Percentiles rank a stretch among this genome's conserved stretches.
Conservation (phyloP, 1,140 invertebrate genomes). For the Pristionchus pacificus region DNA sequence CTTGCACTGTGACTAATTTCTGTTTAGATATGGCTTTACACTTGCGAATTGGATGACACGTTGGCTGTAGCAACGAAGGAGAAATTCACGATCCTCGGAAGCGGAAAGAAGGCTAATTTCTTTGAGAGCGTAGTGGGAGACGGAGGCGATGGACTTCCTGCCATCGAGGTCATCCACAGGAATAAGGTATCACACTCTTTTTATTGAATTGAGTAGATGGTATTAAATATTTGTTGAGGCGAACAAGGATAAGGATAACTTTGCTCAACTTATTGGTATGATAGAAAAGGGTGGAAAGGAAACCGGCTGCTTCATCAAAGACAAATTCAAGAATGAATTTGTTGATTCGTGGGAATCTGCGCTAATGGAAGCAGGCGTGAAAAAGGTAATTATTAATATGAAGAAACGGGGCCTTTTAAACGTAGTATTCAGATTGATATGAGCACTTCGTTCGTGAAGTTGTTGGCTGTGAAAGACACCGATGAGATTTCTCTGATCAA, state of each 20-base stretch:
- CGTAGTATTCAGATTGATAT: conserved; percentile 66
- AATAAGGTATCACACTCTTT: conserved; percentile 70
- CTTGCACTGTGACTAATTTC: conserved; percentile 1
- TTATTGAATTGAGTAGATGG: background rate
- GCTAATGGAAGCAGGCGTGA: background rate
- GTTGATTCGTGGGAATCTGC: background rate
- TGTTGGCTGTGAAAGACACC: conserved; percentile 93
- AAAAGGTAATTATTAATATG: background rate
- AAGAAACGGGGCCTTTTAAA: background rate
- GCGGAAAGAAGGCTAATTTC: conserved; percentile 97
- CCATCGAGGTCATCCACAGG: conserved; percentile 79
- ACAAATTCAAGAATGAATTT: background rate
- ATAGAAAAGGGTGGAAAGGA: conserved; percentile 70
- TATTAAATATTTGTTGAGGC: conserved; percentile 63
- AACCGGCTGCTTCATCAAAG: conserved; percentile 13
- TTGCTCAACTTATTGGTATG: conserved; percentile 81
- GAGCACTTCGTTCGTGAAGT: conserved; percentile 74
- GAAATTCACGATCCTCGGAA: conserved; percentile 79
- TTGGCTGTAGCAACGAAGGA: conserved; percentile 80
- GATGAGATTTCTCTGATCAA: conserved; percentile 72
- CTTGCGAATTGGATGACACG: conserved; percentile 91
- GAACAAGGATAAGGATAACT: conserved; percentile 92
- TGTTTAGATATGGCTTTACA: conserved; percentile 86
- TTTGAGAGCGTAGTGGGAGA: conserved; percentile 81
- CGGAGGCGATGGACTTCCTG: conserved; percentile 73